Evolutionary conservation across 2,113 vertebrate species (phyloP).

Genomic region (Gavialis gangeticus): DNA sequence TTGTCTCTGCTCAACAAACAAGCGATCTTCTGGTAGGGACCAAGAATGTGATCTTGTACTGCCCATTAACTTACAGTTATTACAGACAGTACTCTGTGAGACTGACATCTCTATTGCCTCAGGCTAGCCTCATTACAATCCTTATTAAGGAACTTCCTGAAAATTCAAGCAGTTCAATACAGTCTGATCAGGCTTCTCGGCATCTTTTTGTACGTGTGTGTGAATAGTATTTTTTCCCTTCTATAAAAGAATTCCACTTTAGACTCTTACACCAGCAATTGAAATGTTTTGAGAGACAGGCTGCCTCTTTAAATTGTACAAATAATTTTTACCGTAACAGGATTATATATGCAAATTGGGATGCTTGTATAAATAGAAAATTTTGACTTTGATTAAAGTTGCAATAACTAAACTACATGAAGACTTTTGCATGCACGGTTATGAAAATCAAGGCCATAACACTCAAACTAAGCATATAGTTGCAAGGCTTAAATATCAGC

Average conservation of each 20-base stretch:
- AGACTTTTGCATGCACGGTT: neutral
- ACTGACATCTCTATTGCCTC: neutral
- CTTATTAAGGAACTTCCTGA: neutral
- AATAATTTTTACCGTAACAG: neutral
- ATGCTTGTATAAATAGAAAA: neutral
- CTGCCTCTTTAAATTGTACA: neutral
- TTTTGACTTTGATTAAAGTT: neutral
- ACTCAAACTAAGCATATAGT: rapidly evolving
- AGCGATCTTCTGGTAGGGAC: neutral
- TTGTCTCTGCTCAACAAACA: neutral
- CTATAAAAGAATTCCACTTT: neutral
- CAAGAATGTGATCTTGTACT: neutral
- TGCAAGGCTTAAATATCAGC: neutral
- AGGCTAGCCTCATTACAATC: neutral
- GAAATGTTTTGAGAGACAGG: neutral
- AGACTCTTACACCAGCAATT: neutral
- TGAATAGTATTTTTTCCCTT: too few species aligned
- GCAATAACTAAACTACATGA: neutral
- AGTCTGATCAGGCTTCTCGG: neutral
- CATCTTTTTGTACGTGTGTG: neutral
- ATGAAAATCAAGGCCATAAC: neutral
- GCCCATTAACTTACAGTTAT: neutral
- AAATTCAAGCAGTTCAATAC: neutral
- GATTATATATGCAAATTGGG: neutral
- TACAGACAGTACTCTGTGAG: neutral